Base-by-base conservation (phyloP, 2,113 vertebrate genomes). In the Dinomys branickii region DNA sequence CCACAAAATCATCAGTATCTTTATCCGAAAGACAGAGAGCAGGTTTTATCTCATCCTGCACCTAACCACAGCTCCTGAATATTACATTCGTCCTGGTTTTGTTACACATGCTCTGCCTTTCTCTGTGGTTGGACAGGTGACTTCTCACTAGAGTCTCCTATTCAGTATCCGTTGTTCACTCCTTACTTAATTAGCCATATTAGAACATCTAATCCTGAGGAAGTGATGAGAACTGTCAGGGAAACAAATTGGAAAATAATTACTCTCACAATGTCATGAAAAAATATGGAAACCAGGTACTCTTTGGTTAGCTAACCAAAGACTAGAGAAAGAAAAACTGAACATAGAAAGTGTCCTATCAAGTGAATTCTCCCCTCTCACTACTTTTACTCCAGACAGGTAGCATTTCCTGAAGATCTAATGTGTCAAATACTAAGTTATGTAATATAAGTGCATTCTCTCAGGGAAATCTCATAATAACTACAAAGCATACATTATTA, bases 221-320 rank as follows among this genome's bases (percentile, higher is more conserved):
- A 97, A 95, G 41, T 85, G 44, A 95, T 73, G 71, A 96, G 54
- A 94, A 96, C 54, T 94, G 77, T 86, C 52, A 52, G 5, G 33
- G 69, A 88, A 95, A 94, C n/a, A 95, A 92, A 85, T 63, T 35
- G 38, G 38, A 75, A 96, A 94, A 85, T 77, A 95, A 90, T 83
- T 58, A 97, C 41, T 67, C 12, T 85, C 86, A 73, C 59, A 86
- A 90, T 38, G 54, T 44, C 50, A 44, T 93, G 69, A 91, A 80
- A 80, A 80, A 95, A 71, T 22, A 80, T 7, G 3, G 83, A 91
- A 95, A 67, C 50, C 41, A 78, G 35, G 35, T 82, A 93, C 75
- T 8, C 71, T 89, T 96, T 80, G 63, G 63, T 92, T 44, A 93
- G 20, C 44, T 52, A 96, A 65, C 22, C 61, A 78, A 92, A 91